Percentiles rank a stretch among this genome's conserved stretches.
Conservation (phyloP, 2,113 vertebrate genomes). For the Crotophaga sulcirostris region DNA sequence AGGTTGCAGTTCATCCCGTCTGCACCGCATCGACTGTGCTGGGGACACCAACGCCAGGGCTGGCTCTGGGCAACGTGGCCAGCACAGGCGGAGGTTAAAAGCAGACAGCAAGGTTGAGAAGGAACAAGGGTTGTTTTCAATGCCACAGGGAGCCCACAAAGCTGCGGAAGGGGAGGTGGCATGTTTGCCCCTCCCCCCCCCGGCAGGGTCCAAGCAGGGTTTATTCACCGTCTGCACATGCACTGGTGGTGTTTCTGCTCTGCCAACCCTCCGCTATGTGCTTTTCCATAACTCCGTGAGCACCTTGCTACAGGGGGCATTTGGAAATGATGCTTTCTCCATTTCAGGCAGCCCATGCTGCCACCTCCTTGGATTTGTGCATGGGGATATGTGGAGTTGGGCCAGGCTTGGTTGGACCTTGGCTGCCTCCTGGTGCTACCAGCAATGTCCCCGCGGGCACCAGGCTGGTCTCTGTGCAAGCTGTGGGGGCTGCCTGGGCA, state of each 20-base stretch:
- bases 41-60: background rate
- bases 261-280: fast-evolving
- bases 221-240: background rate
- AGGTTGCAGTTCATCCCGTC: background rate
- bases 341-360: fast-evolving
- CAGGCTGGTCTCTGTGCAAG: background rate
- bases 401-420: fast-evolving
- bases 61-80: background rate
- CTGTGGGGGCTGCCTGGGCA: background rate
- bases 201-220: fast-evolving
- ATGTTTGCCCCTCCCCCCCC: background rate
- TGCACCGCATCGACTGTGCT: fast-evolving
- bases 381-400: fast-evolving
- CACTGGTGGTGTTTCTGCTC: background rate
- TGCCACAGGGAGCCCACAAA: background rate
- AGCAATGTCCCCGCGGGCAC: background rate
- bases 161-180: background rate
- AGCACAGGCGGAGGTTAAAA: background rate
- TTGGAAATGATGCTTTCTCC: background rate
- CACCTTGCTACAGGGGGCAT: fast-evolving
- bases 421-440: background rate
- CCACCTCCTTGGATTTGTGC: background rate
- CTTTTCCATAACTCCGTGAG: fast-evolving
- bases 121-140: background rate
- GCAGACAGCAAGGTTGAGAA: background rate